phyloP scores from a whole-genome alignment of 2,888 invertebrate species.

The Acleris sparsana region DNA sequence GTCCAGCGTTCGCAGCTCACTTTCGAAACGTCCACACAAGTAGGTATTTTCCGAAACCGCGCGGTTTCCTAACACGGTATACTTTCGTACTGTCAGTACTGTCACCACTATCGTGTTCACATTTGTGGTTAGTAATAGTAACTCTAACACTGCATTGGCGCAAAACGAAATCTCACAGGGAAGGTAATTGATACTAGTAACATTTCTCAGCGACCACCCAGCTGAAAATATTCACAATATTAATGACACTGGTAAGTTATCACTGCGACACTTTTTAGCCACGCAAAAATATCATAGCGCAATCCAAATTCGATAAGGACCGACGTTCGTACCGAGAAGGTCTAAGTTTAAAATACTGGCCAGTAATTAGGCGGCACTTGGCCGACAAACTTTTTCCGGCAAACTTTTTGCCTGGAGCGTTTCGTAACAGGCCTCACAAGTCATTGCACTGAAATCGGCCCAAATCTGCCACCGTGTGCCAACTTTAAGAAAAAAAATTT shows the following conservation, averaged over 20 bases:
- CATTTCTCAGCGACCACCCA: constrained; percentile 69
- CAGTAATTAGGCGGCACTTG: constrained; percentile 63
- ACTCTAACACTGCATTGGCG: constrained; percentile 74
- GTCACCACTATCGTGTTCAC: constrained; percentile 74
- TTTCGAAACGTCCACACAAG: constrained; percentile 50
- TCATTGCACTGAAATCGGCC: constrained; percentile 68
- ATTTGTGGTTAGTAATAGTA: constrained; percentile 80
- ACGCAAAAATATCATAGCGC: constrained; percentile 57
- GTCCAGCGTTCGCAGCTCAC: constrained; percentile 40
- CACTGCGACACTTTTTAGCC: constrained; percentile 49
- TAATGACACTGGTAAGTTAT: constrained; percentile 45
- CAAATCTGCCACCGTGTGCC: constrained; percentile 60
- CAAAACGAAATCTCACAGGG: constrained; percentile 73
- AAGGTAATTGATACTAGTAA: constrained; percentile 74
- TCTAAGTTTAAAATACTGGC: constrained; percentile 52
- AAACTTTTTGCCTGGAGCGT: constrained; percentile 65
- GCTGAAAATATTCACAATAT: constrained; percentile 68
- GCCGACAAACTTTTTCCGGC: constrained; percentile 61
- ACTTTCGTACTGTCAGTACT: constrained; percentile 73
- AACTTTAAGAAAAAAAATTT: constrained; percentile 56
- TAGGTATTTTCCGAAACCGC: constrained; percentile 72
- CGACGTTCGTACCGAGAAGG: constrained; percentile 42
- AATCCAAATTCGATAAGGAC: constrained; percentile 40
- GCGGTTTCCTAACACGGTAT: constrained; percentile 72
- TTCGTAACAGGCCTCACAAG: constrained; percentile 66